Conservation (phyloP, 2,113 vertebrate genomes). For the Platysteira castanea region DNA sequence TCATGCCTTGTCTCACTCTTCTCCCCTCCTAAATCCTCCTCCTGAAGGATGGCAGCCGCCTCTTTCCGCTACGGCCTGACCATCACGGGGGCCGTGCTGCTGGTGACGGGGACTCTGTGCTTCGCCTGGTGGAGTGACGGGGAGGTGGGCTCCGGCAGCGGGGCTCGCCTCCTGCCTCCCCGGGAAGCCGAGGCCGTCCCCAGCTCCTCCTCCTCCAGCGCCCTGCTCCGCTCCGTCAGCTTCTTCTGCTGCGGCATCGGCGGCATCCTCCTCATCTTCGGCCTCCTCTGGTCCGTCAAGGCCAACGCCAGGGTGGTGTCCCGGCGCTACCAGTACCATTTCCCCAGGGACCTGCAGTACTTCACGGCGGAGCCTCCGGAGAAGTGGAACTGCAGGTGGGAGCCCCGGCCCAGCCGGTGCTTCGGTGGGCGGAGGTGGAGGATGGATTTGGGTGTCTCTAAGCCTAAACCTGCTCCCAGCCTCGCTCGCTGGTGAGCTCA, state of each 20-base stretch:
- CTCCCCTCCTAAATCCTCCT: neutral
- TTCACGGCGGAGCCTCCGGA: conserved; percentile 59
- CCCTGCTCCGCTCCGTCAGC: conserved; percentile 67
- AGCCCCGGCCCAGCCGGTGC: accelerated
- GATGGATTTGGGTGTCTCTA: neutral
- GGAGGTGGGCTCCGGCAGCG: neutral
- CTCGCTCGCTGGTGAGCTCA: accelerated
- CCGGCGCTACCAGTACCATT: conserved; percentile 56
- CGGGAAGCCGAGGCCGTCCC: neutral
- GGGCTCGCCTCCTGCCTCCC: neutral
- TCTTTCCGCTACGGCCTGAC: conserved; percentile 55
- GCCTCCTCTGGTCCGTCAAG: conserved; percentile 72
- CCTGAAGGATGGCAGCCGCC: neutral
- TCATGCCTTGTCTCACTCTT: neutral
- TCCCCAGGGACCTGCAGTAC: conserved; percentile 70
- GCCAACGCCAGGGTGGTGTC: conserved; percentile 48
- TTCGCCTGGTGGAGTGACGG: conserved; percentile 74
- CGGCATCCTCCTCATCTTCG: conserved; percentile 65
- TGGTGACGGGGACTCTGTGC: conserved; percentile 69
- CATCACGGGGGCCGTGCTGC: conserved; percentile 50
- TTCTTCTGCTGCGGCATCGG: conserved; percentile 70
- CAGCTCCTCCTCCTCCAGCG: conserved; percentile 19
- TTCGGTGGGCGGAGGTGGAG: neutral
- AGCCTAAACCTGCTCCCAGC: neutral
- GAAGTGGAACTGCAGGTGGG: conserved; percentile 70